A percentile compares a stretch with the other conserved stretches of the same genome.
phyloP scores from a whole-genome alignment of 2,797 vertebrate genomes.

The Pangasius larnaudii region DNA sequence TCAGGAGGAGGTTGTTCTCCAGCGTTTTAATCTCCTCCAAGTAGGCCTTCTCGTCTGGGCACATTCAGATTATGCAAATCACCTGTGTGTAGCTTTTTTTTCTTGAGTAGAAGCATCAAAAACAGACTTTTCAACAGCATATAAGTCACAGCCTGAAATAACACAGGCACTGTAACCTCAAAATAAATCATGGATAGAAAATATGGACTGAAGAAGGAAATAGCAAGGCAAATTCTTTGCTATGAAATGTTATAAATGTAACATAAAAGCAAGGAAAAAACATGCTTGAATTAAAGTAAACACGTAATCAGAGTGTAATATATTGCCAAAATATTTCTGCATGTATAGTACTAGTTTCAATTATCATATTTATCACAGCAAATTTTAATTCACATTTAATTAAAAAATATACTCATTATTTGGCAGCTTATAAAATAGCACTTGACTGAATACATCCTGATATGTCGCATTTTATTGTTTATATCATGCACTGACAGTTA shows the following conservation, averaged over 20 bases:
- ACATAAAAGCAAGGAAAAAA: neutral
- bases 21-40: neutral
- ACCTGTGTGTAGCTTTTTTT: neutral
- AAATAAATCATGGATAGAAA: neutral
- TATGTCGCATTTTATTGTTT: neutral
- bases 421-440: neutral
- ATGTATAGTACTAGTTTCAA: neutral
- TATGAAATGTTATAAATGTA: neutral
- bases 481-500: neutral
- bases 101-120: neutral
- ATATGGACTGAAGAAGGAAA: neutral
- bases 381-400: neutral
- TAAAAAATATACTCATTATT: neutral
- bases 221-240: neutral
- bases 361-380: neutral
- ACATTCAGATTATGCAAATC: neutral
- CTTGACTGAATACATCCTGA: neutral
- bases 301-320: neutral
- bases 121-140: neutral
- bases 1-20: neutral
- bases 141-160: neutral
- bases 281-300: neutral
- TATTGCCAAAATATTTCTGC: neutral
- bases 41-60: neutral
- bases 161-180: neutral